Conservation (phyloP, 92 coral and sea anemone genomes). For the Meandrina meandrites region DNA sequence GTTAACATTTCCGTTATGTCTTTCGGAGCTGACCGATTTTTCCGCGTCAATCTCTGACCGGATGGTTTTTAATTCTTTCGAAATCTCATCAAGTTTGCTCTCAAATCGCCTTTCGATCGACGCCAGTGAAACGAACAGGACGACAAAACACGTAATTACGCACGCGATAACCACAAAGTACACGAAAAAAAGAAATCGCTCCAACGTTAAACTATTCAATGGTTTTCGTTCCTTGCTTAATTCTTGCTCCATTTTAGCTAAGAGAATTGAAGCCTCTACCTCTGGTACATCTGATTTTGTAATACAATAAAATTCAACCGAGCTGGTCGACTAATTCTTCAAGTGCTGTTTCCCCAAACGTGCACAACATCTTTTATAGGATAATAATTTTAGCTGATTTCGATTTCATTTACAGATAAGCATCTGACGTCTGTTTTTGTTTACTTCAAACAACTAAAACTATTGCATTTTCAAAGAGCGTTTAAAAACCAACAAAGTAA, state of each 20-base stretch:
- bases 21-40: neutral
- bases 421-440: too few species aligned
- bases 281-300: too few species aligned
- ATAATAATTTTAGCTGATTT: too few species aligned
- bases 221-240: neutral
- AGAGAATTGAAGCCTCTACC: too few species aligned
- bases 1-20: slow-evolving; percentile 1
- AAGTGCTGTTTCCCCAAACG: too few species aligned
- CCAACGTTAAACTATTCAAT: neutral
- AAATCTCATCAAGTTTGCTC: neutral
- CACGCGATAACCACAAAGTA: neutral
- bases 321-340: too few species aligned
- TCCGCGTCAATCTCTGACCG: neutral
- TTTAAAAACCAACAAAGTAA: too few species aligned
- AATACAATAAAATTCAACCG: neutral
- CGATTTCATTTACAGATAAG: too few species aligned
- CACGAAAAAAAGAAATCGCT: neutral
- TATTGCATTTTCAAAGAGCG: too few species aligned
- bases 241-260: slow-evolving; percentile 13
- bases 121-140: neutral
- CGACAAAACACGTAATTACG: neutral
- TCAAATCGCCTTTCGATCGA: slow-evolving; percentile 26
- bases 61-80: neutral
- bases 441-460: too few species aligned
- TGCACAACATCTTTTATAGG: too few species aligned